phyloP scores from a whole-genome alignment of 2,113 vertebrate species.

The Scomber japonicus region DNA sequence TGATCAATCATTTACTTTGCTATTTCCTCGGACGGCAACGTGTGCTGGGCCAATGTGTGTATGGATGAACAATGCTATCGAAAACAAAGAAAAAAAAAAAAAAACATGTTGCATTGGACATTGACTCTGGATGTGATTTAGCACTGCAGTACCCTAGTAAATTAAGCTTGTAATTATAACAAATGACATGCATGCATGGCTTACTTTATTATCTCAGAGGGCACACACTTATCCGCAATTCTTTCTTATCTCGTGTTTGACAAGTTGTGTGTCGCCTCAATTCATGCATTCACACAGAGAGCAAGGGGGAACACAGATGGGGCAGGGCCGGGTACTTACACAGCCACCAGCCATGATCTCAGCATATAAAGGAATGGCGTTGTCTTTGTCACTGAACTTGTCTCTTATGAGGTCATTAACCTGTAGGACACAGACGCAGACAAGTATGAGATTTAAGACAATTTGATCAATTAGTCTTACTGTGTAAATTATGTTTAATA shows the following conservation, averaged over 20 bases:
- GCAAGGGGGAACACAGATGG: not conserved
- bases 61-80: conserved; percentile 54
- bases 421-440: conserved; percentile 77
- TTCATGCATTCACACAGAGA: conserved; percentile 1
- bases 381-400: conserved; percentile 92
- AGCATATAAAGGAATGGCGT: conserved; percentile 89
- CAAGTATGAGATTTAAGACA: not conserved
- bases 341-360: conserved; percentile 95
- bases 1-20: conserved; percentile 53
- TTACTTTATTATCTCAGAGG: not conserved
- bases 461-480: not conserved
- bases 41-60: conserved; percentile 53
- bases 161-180: not conserved
- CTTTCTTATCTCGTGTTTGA: not conserved
- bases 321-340: conserved; percentile 87
- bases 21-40: conserved; percentile 40
- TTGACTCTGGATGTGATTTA: conserved; percentile 2
- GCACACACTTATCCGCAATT: not conserved
- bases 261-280: not conserved
- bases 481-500: not conserved
- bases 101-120: conserved; percentile 49
- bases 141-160: conserved; percentile 32
- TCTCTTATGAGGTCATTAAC: conserved; percentile 98
- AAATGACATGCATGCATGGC: conserved; percentile 12
- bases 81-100: conserved; percentile 50